phyloP scores from a whole-genome alignment of 35 echinoderm and acorn worm species.

The Stichopus chloronotus region DNA sequence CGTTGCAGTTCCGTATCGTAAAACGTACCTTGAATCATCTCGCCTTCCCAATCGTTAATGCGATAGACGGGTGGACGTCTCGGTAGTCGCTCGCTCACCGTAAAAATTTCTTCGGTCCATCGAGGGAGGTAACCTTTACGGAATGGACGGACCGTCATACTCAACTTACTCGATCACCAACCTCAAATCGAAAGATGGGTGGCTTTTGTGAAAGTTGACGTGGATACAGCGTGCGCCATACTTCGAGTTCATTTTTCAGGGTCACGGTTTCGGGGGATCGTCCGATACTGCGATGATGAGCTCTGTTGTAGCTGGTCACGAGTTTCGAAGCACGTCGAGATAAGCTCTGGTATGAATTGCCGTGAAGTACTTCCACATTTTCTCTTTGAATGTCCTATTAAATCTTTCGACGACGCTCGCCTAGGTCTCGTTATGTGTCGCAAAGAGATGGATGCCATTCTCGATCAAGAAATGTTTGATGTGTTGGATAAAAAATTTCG shows the following conservation, averaged over 20 bases:
- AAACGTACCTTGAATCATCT: constrained; percentile 70
- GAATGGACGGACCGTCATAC: not conserved
- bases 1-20: not conserved
- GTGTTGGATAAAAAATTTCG: constrained; percentile 55
- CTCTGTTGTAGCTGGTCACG: not conserved
- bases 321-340: not conserved
- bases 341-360: constrained; percentile 1
- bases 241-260: not conserved
- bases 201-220: not conserved
- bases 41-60: constrained; percentile 68
- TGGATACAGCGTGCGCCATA: not conserved
- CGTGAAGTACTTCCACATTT: constrained; percentile 67
- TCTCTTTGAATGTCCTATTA: constrained; percentile 69
- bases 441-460: constrained; percentile 5
- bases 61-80: not conserved
- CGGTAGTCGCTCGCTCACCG: no score
- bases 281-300: constrained; percentile 42
- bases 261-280: not conserved
- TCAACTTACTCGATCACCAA: not conserved
- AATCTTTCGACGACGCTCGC: constrained; percentile 69
- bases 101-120: not conserved
- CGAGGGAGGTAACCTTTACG: not conserved
- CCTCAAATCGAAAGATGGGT: not conserved
- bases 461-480: constrained; percentile 31
- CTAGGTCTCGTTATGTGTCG: constrained; percentile 82